Evolutionary conservation across 1,140 invertebrate genomes (phyloP), one percentile per base, ranked within the genome.

Genomic region (Goniozus legneri): DNA sequence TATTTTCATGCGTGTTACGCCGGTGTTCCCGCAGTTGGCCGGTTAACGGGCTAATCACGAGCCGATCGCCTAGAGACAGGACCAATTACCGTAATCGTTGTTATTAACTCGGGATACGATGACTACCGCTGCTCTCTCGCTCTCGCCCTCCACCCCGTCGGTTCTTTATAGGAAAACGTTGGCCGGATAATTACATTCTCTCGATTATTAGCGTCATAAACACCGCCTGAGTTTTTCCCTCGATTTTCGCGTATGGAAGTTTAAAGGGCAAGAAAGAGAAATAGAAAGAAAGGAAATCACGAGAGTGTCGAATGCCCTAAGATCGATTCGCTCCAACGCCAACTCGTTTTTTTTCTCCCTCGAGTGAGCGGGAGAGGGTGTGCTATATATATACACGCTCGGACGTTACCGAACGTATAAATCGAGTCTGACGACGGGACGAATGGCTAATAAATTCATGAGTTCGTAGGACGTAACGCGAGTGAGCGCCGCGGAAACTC

Each of bases 361-460:
- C n/a, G n/a, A n/a, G n/a, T n/a, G n/a, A n/a, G n/a, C n/a, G n/a
- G n/a, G n/a, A n/a, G n/a, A n/a, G n/a, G n/a, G n/a, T n/a, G n/a
- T n/a, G n/a, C n/a, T n/a, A n/a, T n/a, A n/a, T n/a, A n/a, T n/a
- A n/a, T n/a, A n/a, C n/a, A n/a, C n/a, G n/a, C n/a, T n/a, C n/a
- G n/a, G n/a, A n/a, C n/a, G n/a, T n/a, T n/a, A n/a, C n/a, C n/a
- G n/a, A n/a, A n/a, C n/a, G n/a, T n/a, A n/a, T n/a, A n/a, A n/a
- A n/a, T n/a, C n/a, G n/a, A n/a, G n/a, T n/a, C n/a, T n/a, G n/a
- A n/a, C n/a, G n/a, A n/a, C n/a, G n/a, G n/a, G n/a, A n/a, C n/a
- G n/a, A n/a, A n/a, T n/a, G 40, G 37, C 21, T 47, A 63, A 57
- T 57, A 52, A 67, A 67, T 69, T 70, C 67, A 72, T 66, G 60